These are phyloP conservation scores for Steromphala cineraria DNA, from an alignment of 2,888 invertebrate species.

Conservation along the genomic window DNA sequence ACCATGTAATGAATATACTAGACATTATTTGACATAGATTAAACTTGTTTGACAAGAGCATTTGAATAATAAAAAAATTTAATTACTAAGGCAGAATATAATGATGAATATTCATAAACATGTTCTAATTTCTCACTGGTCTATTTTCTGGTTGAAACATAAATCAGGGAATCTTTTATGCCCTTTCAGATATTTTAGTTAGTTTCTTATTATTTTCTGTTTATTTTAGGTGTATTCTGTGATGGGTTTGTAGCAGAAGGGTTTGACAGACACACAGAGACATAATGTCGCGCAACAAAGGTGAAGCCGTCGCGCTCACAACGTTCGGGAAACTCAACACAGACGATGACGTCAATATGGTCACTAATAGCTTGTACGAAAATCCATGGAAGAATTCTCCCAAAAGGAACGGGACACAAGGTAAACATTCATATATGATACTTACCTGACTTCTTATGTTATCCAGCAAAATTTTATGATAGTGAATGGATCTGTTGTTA, in stretches of 20 bases:
- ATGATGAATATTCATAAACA: too few species aligned
- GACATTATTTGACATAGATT: too few species aligned
- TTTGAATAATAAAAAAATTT: too few species aligned
- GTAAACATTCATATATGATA: neutral
- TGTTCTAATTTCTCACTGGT: too few species aligned
- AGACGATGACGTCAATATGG: neutral
- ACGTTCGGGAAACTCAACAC: constrained; percentile 20
- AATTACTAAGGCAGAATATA: too few species aligned
- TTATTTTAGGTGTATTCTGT: neutral
- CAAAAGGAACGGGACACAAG: neutral
- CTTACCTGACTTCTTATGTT: neutral
- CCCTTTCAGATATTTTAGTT: too few species aligned
- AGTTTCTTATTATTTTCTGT: too few species aligned
- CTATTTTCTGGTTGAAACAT: too few species aligned
- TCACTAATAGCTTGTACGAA: constrained; percentile 19
- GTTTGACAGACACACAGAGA: neutral
- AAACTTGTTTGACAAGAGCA: too few species aligned
- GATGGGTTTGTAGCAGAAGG: neutral
- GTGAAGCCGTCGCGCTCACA: constrained; percentile 11
- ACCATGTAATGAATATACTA: too few species aligned
- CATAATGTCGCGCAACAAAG: neutral
- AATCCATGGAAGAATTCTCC: constrained; percentile 24
- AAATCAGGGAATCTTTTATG: too few species aligned
- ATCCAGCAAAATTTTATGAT: neutral
- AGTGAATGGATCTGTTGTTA: too few species aligned